Conservation (phyloP, 2,113 vertebrate genomes). For the Cryptomyrus ogoouensis region DNA sequence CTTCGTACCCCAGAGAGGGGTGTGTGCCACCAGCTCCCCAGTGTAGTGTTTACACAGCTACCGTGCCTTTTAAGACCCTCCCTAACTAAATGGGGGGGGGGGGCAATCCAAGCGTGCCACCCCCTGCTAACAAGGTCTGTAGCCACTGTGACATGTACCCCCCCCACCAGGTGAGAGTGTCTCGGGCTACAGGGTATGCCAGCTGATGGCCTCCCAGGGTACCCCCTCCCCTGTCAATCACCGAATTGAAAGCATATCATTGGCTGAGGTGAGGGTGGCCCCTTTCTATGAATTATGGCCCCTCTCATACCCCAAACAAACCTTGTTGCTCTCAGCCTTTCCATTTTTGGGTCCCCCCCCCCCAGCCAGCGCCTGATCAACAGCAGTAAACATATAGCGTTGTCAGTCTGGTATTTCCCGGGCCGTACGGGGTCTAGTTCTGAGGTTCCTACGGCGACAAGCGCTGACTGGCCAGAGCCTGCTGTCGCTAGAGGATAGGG, state of each 20-base stretch:
- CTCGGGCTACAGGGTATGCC: no score
- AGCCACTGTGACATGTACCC: not conserved
- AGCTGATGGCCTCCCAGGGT: not conserved
- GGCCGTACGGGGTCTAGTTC: conserved; percentile 27
- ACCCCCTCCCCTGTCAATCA: not conserved
- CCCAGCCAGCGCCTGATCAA: not conserved
- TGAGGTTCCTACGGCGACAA: conserved; percentile 34
- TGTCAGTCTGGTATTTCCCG: not conserved
- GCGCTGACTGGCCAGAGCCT: conserved; percentile 32
- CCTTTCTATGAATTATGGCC: not conserved
- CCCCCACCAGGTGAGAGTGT: no score
- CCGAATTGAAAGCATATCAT: not conserved
- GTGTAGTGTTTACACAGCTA: not conserved
- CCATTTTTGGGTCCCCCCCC: not conserved
- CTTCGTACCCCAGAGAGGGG: not conserved
- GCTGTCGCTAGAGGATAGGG: conserved; percentile 26
- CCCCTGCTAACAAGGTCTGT: not conserved
- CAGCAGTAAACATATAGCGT: not conserved
- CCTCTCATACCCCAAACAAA: not conserved
- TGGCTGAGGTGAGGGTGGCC: not conserved
- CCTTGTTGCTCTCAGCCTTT: not conserved
- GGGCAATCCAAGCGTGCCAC: conserved; percentile 26
- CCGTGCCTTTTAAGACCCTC: conserved; percentile 33
- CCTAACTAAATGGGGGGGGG: conserved; percentile 25
- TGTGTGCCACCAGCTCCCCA: not conserved